These are phyloP conservation scores for Odocoileus hemionus DNA, from an alignment of 2,113 vertebrate species.

Conservation along the genomic window DNA sequence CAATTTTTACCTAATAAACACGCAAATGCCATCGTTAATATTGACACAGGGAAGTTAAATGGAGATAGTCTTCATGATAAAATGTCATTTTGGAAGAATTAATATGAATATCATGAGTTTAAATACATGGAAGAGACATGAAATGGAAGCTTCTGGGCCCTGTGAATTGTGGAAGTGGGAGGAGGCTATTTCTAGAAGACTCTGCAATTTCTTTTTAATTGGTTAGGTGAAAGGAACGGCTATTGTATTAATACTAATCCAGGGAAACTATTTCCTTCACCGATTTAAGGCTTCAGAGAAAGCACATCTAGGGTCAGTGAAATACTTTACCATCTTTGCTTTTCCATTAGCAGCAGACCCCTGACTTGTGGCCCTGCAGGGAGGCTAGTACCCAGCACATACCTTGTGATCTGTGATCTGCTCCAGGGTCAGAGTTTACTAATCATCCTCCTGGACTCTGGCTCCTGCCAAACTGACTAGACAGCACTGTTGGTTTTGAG, in stretches of 20 bases:
- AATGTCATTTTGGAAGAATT: conserved; percentile 59
- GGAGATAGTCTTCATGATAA: conserved; percentile 34
- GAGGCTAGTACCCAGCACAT: too few relatives aligned
- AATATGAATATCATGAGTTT: conserved; percentile 34
- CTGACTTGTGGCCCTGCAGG: background rate
- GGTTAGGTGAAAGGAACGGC: background rate
- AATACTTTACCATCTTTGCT: background rate
- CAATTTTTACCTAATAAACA: conserved; percentile 64
- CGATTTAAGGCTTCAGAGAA: background rate
- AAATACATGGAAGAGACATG: conserved; percentile 15
- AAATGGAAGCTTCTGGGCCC: background rate
- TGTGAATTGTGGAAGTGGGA: conserved; percentile 1
- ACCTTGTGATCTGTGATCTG: background rate
- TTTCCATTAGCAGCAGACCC: background rate
- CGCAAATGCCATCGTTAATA: conserved; percentile 29
- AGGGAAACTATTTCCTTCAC: background rate
- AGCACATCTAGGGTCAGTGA: background rate
- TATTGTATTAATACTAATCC: background rate
- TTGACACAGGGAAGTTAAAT: conserved; percentile 59
- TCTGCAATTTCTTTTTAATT: background rate
- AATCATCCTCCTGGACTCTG: background rate
- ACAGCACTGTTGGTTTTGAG: background rate
- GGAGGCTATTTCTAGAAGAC: conserved; percentile 19
- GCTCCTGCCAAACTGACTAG: background rate
- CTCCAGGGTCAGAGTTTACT: background rate